Evolutionary conservation across 35 echinoderm and acorn worm species (phyloP), one percentile per base, ranked within the genome.

Genomic region (Apostichopus californicus): DNA sequence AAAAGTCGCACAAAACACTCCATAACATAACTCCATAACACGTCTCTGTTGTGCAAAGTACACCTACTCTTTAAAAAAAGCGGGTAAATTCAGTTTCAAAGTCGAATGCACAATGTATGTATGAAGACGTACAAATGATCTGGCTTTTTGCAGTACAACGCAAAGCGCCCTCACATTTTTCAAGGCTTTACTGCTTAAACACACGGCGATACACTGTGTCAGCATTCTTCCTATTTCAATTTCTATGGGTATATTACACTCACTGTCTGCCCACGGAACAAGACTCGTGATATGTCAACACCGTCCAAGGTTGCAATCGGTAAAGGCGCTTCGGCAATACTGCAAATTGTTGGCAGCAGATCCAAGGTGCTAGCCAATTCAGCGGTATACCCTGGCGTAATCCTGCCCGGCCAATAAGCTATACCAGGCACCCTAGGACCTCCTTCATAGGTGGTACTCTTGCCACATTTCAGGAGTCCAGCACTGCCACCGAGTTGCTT

Each of bases 371-470:
- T 77, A 11, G 90, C 90, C 8, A 95, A 73, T 57, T 95, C 81
- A 55, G 90, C 52, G 34, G 93, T 94, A 8, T 56, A 78, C 23
- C 93, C 93, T 53, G 93, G 88, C 6, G 64, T 56, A 23, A 95
- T 95, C 18, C 66, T 92, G n/a, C 90, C 90, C 0, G 90, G 81
- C 90, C 90, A 95, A 68, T 66, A 83, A 15, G 94, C 94, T 46
- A 95, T 95, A 26, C 58, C 94, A 15, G 94, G 94, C 0, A 95
- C 94, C 63, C 90, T 82, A 18, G 77, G 80, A 11, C 94, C 94
- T 11, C 90, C 94, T 90, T 94, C 93, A 78, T 94, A 94, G 22
- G 93, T 94, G 18, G 93, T 94, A 77, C 93, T 88, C 90, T 95
- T 95, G 28, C 94, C 94, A 81, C 94, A 95, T 53, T 95, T 95